Evolutionary conservation across 2,797 vertebrate species (phyloP), one percentile per base, ranked within the genome.

Genomic region (Microctenopoma lineatum): DNA sequence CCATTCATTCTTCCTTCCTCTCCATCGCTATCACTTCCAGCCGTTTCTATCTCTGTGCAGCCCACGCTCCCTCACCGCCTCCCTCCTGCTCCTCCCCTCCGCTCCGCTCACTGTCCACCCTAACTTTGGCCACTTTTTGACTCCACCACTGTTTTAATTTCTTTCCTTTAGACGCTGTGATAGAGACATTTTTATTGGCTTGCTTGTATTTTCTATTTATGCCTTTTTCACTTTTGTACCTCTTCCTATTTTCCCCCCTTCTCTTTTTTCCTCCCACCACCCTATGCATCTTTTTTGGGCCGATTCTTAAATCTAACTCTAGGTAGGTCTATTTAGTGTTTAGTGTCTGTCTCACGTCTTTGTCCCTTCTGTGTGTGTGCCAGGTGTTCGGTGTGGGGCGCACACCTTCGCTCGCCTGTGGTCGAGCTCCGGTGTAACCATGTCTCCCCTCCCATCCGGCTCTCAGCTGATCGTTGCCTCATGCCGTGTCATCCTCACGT

Each of bases 321-420:
- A 94, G 94, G 93, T 94, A 94, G 92, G 93, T 93, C 86, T 87
- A 80, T 65, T 89, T 85, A 90, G 89, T 91, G 86, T 92, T 89
- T 80, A 88, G 87, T 90, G 87, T 92, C 80, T 89, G 87, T 92
- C 86, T 87, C 83, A 72, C 87, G 83, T 91, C 86, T 87, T 90
- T 90, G 87, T 90, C 84, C 59, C 65, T 62, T 87, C 66, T 83
- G 46, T 86, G 72, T 88, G 82, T 83, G 45, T 82, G 70, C 70
- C 21, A 85, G 80, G 70, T 84, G 77, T 87, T 74, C 79, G 66
- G 68, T 87, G 86, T 88, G 87, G 70, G 81, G 59, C 75, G 67
- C 75, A 79, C 84, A 83, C 81, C 25, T 69, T 5, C 65, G 16
- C 29, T 32, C 68, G 69, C 70, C 79, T 74, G 68, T 68, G 68